Conservation (phyloP, 2,888 invertebrate species). For the Cosmorhoe ocellata region DNA sequence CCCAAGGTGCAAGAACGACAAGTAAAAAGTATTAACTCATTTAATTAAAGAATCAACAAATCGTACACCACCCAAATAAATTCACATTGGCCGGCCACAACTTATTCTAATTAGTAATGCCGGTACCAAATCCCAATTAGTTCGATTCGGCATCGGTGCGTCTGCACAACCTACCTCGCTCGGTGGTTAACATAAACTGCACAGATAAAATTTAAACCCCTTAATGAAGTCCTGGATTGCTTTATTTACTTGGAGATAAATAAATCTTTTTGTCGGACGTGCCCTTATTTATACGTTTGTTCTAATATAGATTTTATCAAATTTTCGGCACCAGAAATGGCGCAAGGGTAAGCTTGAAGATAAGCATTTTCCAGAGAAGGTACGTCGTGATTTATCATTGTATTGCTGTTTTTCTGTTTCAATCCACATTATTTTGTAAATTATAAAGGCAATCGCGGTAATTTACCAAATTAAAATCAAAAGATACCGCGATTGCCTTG, state of each 20-base stretch:
- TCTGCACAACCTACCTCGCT: conserved; percentile 35
- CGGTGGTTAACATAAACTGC: conserved; percentile 70
- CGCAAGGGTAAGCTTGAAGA: too few relatives aligned
- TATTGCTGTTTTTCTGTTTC: too few relatives aligned
- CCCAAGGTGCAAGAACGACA: conserved; percentile 8
- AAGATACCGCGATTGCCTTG: too few relatives aligned
- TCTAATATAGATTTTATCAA: conserved; percentile 44
- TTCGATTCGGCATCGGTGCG: conserved; percentile 62
- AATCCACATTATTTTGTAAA: too few relatives aligned
- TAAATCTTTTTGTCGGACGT: conserved; percentile 51
- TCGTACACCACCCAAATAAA: conserved; percentile 53
- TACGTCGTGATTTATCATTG: too few relatives aligned
- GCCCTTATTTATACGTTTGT: conserved; percentile 39
- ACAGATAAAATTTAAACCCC: conserved; percentile 72
- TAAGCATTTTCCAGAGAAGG: too few relatives aligned
- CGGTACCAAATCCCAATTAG: conserved; percentile 70
- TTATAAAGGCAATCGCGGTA: too few relatives aligned
- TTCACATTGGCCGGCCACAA: conserved; percentile 47
- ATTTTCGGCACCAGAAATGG: conserved; percentile 24
- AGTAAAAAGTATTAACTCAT: conserved; percentile 17
- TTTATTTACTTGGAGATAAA: conserved; percentile 63
- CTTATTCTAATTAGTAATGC: conserved; percentile 67
- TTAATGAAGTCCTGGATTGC: conserved; percentile 69
- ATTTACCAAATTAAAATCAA: too few relatives aligned
- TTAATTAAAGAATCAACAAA: conserved; percentile 34